phyloP scores from a whole-genome alignment of 2,113 vertebrate species.

The western clawed frog (Xenopus tropicalis) region UCB_Xtro_10.0 CM004450.2:41551001-41551500 shows the following conservation, averaged over 20 bases:
- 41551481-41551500: too few species aligned
- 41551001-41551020: too few species aligned
- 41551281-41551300: conserved; percentile 9
- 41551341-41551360: too few species aligned
- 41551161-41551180: conserved; percentile 11
- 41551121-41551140: conserved; percentile 3
- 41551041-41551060: background rate
- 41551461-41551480: too few species aligned
- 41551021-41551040: too few species aligned
- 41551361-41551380: too few species aligned
- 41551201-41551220: background rate
- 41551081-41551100: conserved; percentile 5
- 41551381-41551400: too few species aligned
- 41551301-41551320: background rate
- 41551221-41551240: background rate
- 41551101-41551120: background rate
- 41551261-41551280: background rate
- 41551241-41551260: background rate
- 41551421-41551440: too few species aligned
- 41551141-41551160: conserved; percentile 18
- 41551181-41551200: conserved; percentile 1
- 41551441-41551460: too few species aligned
- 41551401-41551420: too few species aligned
- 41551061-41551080: conserved; percentile 9
- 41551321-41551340: too few species aligned